Conservation (phyloP, 30 jellyfish, hydroid and myxozoan species). For the Pseudorhiza aurosa region DNA sequence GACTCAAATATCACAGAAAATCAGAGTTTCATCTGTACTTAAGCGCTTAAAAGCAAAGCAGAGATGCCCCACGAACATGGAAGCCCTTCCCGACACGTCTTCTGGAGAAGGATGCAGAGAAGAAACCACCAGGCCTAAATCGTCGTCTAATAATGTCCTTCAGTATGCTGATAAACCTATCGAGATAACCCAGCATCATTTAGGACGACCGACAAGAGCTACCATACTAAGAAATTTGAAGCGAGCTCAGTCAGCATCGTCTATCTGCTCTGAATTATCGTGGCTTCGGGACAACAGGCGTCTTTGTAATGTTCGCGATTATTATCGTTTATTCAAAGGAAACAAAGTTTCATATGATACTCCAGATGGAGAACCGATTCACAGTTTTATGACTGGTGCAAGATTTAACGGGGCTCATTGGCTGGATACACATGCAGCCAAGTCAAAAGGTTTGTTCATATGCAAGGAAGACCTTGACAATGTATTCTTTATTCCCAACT, state of each 20-base stretch:
- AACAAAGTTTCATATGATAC: not conserved
- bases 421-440: constrained; percentile 38
- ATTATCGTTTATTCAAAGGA: constrained; percentile 42
- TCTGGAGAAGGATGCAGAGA: constrained; percentile 3
- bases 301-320: constrained; percentile 58
- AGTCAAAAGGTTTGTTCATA: constrained; percentile 32
- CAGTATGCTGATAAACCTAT: constrained; percentile 69
- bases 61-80: constrained; percentile 27
- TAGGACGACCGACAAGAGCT: constrained; percentile 71
- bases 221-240: constrained; percentile 41
- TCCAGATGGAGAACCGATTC: constrained; percentile 43
- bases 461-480: constrained; percentile 40
- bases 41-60: constrained; percentile 34
- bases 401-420: constrained; percentile 65
- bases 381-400: constrained; percentile 55
- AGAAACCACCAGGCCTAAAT: constrained; percentile 15
- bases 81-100: constrained; percentile 41
- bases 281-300: constrained; percentile 69
- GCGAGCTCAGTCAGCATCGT: constrained; percentile 52
- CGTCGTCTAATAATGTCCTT: constrained; percentile 49
- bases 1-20: constrained; percentile 49
- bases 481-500: constrained; percentile 42
- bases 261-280: constrained; percentile 56
- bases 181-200: constrained; percentile 23
- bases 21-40: constrained; percentile 33